Evolutionary conservation across 1,140 invertebrate genomes (phyloP).

Genomic region (Cyclargus thomasi): DNA sequence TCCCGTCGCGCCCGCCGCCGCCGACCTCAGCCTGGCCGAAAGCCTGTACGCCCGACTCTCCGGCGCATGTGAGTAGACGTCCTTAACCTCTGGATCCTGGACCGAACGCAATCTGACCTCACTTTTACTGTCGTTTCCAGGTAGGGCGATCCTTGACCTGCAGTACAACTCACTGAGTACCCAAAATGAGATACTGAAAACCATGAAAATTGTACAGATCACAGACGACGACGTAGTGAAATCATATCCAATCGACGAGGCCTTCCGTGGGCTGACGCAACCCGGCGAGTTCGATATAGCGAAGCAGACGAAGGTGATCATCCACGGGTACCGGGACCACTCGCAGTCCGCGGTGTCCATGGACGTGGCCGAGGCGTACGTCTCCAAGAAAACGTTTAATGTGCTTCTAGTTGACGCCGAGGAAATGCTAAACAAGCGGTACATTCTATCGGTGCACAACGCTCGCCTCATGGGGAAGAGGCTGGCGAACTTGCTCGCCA

Average conservation of each 20-base stretch:
- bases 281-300: slow-evolving; percentile 55
- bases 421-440: slow-evolving; percentile 57
- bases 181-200: slow-evolving; percentile 53
- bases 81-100: slow-evolving; percentile 30
- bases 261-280: slow-evolving; percentile 46
- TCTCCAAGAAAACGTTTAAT: slow-evolving; percentile 62
- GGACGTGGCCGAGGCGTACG: slow-evolving; percentile 55
- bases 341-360: slow-evolving; percentile 54
- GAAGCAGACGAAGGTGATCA: slow-evolving; percentile 64
- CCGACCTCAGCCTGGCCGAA: slow-evolving; percentile 57
- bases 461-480: slow-evolving; percentile 65
- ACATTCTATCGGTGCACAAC: slow-evolving; percentile 57
- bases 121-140: slow-evolving; percentile 42
- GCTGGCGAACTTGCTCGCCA: slow-evolving; percentile 70
- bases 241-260: slow-evolving; percentile 51
- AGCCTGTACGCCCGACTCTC: slow-evolving; percentile 60
- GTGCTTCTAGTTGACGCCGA: slow-evolving; percentile 60
- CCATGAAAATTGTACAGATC: slow-evolving; percentile 59
- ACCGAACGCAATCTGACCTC: slow-evolving; percentile 18
- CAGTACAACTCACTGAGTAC: slow-evolving; percentile 43
- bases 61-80: slow-evolving; percentile 58
- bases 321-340: slow-evolving; percentile 62
- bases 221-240: slow-evolving; percentile 32
- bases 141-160: slow-evolving; percentile 62
- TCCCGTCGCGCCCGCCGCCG: slow-evolving; percentile 25